Evolutionary conservation across 2,888 invertebrate genomes (phyloP).

Genomic region (Acanthosepion esculentum): DNA sequence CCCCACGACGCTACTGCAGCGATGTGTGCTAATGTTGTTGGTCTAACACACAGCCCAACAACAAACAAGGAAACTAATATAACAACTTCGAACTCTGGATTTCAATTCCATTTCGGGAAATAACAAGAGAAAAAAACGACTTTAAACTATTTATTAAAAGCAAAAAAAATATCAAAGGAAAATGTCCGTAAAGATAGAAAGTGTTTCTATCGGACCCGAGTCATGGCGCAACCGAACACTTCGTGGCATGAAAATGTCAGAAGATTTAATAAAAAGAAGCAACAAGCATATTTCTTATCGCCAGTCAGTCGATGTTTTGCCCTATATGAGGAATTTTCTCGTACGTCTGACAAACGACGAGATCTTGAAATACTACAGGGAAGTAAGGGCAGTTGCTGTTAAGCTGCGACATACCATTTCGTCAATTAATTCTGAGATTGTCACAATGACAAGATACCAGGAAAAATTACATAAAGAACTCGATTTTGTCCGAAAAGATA

Average conservation of each 20-base stretch:
- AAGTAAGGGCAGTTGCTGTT: slow-evolving; percentile 71
- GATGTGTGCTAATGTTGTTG: too few relatives aligned
- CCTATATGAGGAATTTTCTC: slow-evolving; percentile 73
- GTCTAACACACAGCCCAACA: too few relatives aligned
- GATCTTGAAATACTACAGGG: slow-evolving; percentile 71
- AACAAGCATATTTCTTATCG: slow-evolving; percentile 71
- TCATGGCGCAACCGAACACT: slow-evolving; percentile 72
- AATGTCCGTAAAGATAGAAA: background rate
- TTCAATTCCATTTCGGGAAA: background rate
- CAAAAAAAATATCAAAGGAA: background rate
- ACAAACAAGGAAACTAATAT: too few relatives aligned
- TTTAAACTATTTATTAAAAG: background rate
- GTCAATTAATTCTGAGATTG: slow-evolving; percentile 74
- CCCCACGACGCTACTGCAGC: too few relatives aligned
- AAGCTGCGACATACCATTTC: slow-evolving; percentile 72
- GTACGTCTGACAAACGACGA: slow-evolving; percentile 73
- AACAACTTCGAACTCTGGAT: too few relatives aligned
- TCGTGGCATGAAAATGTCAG: slow-evolving; percentile 71
- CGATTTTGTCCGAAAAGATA: slow-evolving; percentile 74
- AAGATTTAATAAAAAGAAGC: slow-evolving; percentile 69
- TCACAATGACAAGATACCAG: slow-evolving; percentile 70
- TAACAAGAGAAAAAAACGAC: background rate
- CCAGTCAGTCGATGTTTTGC: slow-evolving; percentile 70
- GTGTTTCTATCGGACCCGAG: slow-evolving; percentile 67
- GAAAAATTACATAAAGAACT: slow-evolving; percentile 72